Conservation (phyloP, 2,797 vertebrate species). For the Cossypha dichroa region DNA sequence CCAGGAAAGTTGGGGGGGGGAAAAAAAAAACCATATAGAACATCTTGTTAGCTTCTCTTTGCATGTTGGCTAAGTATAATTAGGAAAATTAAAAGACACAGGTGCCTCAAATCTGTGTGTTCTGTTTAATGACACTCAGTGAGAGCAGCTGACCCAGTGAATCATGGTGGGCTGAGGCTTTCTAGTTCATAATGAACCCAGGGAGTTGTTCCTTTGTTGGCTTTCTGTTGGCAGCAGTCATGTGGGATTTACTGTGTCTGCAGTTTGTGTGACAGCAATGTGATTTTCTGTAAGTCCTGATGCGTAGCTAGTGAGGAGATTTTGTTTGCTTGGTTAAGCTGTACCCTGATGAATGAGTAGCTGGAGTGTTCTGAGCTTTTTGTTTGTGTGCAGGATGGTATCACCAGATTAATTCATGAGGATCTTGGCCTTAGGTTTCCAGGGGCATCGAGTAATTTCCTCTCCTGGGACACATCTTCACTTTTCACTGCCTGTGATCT, state of each 20-base stretch:
- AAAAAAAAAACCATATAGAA: accelerated
- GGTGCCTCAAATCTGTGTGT: neutral
- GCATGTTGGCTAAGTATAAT: neutral
- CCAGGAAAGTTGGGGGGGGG: too few relatives aligned
- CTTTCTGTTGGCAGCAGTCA: neutral
- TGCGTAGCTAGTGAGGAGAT: neutral
- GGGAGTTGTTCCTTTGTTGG: neutral
- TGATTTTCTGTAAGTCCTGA: neutral
- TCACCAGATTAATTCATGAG: neutral
- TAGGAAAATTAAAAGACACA: neutral
- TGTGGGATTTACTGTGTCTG: neutral
- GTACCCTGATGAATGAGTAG: neutral
- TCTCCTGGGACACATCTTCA: neutral
- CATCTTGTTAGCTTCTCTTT: neutral
- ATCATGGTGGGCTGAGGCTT: neutral
- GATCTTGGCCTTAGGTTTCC: neutral
- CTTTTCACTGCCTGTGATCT: neutral
- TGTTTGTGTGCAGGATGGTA: neutral
- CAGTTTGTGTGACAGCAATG: neutral
- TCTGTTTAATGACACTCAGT: neutral
- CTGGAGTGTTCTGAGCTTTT: neutral
- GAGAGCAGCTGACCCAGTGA: neutral
- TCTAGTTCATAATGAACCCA: neutral
- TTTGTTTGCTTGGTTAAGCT: neutral
- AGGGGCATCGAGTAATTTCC: neutral